Evolutionary conservation across 2,113 vertebrate species (phyloP).

Genomic region (Gallinago media): DNA sequence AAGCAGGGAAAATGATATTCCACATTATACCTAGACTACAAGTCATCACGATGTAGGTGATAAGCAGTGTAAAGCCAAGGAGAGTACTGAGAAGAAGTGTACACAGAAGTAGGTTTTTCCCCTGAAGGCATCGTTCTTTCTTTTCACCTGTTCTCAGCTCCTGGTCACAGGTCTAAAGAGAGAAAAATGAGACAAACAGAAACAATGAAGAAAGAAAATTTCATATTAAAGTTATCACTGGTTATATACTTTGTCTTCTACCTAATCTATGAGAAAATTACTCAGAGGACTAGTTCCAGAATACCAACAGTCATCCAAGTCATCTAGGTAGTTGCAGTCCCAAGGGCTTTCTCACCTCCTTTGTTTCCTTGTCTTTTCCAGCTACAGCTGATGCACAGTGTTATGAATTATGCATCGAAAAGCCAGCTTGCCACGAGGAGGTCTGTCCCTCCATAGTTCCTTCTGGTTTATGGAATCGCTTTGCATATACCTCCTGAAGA

Average conservation of each 20-base stretch:
- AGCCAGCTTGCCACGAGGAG: not conserved
- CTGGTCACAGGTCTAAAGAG: constrained; percentile 46
- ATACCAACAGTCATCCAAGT: not conserved
- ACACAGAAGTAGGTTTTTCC: constrained; percentile 42
- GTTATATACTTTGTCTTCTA: not conserved
- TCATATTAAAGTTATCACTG: not conserved
- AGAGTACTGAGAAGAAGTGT: constrained; percentile 60
- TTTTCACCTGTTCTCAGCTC: constrained; percentile 26
- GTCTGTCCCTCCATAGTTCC: not conserved
- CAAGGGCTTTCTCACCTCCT: not conserved
- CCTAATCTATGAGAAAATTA: not conserved
- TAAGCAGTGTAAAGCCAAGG: constrained; percentile 80
- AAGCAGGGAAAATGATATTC: not conserved
- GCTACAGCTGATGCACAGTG: not conserved
- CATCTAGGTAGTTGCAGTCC: not conserved
- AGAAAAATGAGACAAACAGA: not conserved
- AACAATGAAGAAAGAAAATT: not conserved
- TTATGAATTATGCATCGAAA: not conserved
- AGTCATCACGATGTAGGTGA: constrained; percentile 79
- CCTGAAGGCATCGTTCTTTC: constrained; percentile 23
- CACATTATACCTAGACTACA: constrained; percentile 69
- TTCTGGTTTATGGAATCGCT: not conserved
- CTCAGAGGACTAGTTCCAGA: not conserved
- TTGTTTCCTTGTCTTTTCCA: not conserved
- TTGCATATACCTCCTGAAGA: not conserved